Evolutionary conservation across 2,888 invertebrate species (phyloP).

Genomic region (Drosophila demipolita): DNA sequence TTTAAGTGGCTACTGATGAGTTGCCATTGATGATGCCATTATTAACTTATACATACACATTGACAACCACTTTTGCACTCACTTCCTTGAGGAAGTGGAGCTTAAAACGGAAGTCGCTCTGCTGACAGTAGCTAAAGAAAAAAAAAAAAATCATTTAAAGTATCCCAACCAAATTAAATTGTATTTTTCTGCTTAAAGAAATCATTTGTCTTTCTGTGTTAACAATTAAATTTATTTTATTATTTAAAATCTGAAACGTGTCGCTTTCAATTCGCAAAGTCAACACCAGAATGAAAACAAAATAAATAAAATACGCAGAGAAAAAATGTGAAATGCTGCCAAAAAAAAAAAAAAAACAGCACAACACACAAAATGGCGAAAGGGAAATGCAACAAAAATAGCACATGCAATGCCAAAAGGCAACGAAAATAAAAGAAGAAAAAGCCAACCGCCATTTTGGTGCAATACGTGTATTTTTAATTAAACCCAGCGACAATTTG

Average conservation of each 20-base stretch:
- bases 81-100: neutral
- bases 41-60: conserved; percentile 44
- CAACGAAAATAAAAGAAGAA: neutral
- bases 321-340: neutral
- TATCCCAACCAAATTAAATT: neutral
- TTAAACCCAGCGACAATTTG: conserved; percentile 78
- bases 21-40: conserved; percentile 34
- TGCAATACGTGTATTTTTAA: conserved; percentile 69
- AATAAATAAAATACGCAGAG: neutral
- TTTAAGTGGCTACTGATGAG: conserved; percentile 39
- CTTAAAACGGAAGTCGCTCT: conserved; percentile 3
- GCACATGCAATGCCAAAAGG: conserved; percentile 9
- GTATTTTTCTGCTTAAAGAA: neutral
- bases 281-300: conserved; percentile 18
- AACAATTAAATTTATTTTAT: conserved; percentile 14
- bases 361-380: conserved; percentile 10
- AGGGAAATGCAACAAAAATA: conserved; percentile 13
- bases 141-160: neutral
- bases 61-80: conserved; percentile 28
- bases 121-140: neutral
- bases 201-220: neutral
- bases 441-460: conserved; percentile 23
- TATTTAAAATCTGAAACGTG: conserved; percentile 30
- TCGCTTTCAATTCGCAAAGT: conserved; percentile 20
- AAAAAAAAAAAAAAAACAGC: conserved; percentile 5